These are phyloP conservation scores for Drosophila guanche DNA, from an alignment of 1,140 invertebrate genomes.

Conservation along the genomic window DNA sequence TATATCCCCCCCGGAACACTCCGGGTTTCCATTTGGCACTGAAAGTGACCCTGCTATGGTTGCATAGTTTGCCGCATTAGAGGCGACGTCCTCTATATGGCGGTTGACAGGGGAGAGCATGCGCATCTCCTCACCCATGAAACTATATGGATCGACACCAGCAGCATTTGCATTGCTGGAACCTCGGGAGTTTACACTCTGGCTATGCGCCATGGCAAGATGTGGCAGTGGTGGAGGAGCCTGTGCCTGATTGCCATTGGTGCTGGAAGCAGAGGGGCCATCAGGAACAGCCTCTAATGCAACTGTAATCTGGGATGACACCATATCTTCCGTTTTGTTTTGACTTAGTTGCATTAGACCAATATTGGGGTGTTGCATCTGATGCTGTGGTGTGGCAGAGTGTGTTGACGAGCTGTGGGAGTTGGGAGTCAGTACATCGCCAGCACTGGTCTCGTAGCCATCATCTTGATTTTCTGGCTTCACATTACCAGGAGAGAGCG, in stretches of 20 bases:
- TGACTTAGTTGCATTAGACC: constrained; percentile 31
- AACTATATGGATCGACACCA: constrained; percentile 57
- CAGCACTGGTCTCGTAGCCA: constrained; percentile 93
- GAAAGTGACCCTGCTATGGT: constrained; percentile 9
- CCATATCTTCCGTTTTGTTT: constrained; percentile 51
- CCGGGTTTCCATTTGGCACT: constrained; percentile 16
- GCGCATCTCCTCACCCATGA: constrained; percentile 58
- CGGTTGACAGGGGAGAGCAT: constrained; percentile 40
- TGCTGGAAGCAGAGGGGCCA: constrained; percentile 6
- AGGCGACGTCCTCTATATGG: constrained; percentile 6
- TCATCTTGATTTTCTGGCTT: constrained; percentile 92
- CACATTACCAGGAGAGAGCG: constrained; percentile 84
- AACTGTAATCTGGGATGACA: constrained; percentile 16
- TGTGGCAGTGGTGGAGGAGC: constrained; percentile 3
- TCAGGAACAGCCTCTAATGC: neutral
- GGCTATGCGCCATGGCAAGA: neutral
- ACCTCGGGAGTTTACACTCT: constrained; percentile 3
- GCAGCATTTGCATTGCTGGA: constrained; percentile 31
- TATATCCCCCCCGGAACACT: constrained; percentile 21
- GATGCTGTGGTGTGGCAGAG: constrained; percentile 84
- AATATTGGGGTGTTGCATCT: constrained; percentile 51
- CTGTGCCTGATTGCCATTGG: constrained; percentile 23
- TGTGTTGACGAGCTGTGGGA: constrained; percentile 86
- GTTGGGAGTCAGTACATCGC: constrained; percentile 88
- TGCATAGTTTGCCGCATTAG: constrained; percentile 21